Base-by-base conservation (phyloP, 2,797 vertebrate species). In the Psittacula derbiana region DNA sequence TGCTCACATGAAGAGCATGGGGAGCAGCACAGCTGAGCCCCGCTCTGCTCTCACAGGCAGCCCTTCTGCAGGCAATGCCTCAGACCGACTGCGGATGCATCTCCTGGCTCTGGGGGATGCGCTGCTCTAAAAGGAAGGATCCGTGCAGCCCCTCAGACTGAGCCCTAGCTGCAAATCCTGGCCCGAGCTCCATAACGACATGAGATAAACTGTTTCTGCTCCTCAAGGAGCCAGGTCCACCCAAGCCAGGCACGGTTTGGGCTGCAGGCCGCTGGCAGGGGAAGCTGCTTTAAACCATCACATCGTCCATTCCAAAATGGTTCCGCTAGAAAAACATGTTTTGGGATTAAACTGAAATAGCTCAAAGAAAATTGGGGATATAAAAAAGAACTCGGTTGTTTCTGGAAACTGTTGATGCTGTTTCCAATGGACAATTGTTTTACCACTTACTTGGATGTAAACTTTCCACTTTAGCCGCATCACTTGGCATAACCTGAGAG, bases 21-120 rank as follows among this genome's bases (percentile, higher is more conserved):
- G 53, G 78, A 88, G 70, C 76, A 88, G 89, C 38, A 3, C 62
- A 76, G 83, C 79, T 61, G 89, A 92, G 94, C 41, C 81, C 67
- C 53, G 83, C 76, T 53, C 58, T 66, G 66, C 58, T 71, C 69
- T 43, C 2, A 0, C 11, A 52, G 21, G n/a, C 82, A 86, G 49
- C 38, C 23, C 46, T 76, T 23, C 50, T 64, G 49, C 46, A 57
- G 66, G 11, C 0, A 1, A 8, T 38, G 61, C 23, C 52, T 50
- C 72, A 30, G 53, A 18, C 21, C 0, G 1, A 60, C 78, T 82
- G 53, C 0, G 1, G 67, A 28, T 41, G 65, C 53, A 27, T 16
- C 61, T 85, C 49, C 36, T 17, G 72, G 18, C 38, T 62, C 17
- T 71, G 53, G 41, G 40, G 50, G 43, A 19, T 11, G 33, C 13